A percentile compares a stretch with the other conserved stretches of the same genome.
Conservation (phyloP, 2,888 invertebrate species). For the Cerastis rubricosa region DNA sequence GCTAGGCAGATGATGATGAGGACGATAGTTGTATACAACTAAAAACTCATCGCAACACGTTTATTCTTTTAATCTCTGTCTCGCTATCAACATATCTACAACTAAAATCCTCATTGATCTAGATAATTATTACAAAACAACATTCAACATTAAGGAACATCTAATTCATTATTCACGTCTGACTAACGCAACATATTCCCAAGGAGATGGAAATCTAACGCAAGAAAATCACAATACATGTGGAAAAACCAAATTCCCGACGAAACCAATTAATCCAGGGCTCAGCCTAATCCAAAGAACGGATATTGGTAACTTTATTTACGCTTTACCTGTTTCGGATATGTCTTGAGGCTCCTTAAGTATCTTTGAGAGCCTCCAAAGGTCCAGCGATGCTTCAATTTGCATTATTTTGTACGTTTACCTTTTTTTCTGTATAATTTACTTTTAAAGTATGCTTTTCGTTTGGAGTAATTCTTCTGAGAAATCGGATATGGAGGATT, state of each 20-base stretch:
- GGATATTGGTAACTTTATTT: constrained; percentile 64
- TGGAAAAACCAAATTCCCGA: constrained; percentile 34
- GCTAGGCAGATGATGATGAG: too few species aligned
- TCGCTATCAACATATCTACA: not conserved
- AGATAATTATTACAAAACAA: constrained; percentile 7
- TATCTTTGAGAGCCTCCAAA: constrained; percentile 36
- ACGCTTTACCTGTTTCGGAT: constrained; percentile 55
- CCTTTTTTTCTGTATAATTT: constrained; percentile 39
- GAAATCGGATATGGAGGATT: not conserved
- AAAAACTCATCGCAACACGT: not conserved
- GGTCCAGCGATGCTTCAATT: constrained; percentile 47
- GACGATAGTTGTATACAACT: not conserved
- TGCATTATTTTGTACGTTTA: constrained; percentile 48
- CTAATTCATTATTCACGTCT: constrained; percentile 23
- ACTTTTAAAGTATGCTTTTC: constrained; percentile 18
- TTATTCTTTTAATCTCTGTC: not conserved
- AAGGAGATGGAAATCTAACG: constrained; percentile 7
- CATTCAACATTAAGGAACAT: not conserved
- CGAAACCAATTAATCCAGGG: constrained; percentile 60
- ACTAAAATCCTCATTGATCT: not conserved
- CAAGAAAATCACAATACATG: constrained; percentile 37
- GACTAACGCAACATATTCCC: constrained; percentile 29
- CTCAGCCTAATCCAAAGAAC: constrained; percentile 49
- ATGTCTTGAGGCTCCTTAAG: constrained; percentile 49
- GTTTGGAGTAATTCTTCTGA: constrained; percentile 24